These are phyloP conservation scores for Tyto alba DNA, from an alignment of 2,113 vertebrate genomes.

Conservation along the genomic window DNA sequence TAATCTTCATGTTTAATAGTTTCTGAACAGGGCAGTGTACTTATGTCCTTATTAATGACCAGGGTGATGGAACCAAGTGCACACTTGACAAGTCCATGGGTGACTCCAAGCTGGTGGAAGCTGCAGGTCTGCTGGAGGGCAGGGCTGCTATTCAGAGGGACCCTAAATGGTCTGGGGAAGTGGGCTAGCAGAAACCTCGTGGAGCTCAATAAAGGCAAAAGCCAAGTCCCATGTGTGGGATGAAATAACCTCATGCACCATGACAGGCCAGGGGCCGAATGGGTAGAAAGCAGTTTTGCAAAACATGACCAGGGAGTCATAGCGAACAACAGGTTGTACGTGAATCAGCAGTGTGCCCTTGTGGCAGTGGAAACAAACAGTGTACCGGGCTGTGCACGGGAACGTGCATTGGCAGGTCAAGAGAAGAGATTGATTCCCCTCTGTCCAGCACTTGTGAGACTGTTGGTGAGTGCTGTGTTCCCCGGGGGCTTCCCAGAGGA, in stretches of 20 bases:
- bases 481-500: not conserved
- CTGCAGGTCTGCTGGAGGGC: rapidly evolving
- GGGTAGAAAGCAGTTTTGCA: not conserved
- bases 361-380: not conserved
- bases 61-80: not conserved
- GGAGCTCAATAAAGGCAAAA: not conserved
- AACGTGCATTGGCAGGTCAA: not conserved
- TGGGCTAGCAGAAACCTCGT: rapidly evolving
- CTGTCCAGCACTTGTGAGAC: not conserved
- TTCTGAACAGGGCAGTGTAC: not conserved
- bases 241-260: rapidly evolving
- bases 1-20: no score
- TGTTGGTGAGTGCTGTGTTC: not conserved
- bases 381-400: rapidly evolving
- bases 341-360: not conserved
- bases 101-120: rapidly evolving
- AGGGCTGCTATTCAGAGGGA: not conserved
- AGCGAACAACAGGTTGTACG: not conserved
- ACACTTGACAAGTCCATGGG: no score
- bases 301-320: not conserved
- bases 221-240: rapidly evolving
- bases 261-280: not conserved
- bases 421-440: not conserved
- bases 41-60: rapidly evolving
- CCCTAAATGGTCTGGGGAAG: not conserved